Conservation (phyloP, 2,797 vertebrate species). For the Phataginus tetradactyla region DNA sequence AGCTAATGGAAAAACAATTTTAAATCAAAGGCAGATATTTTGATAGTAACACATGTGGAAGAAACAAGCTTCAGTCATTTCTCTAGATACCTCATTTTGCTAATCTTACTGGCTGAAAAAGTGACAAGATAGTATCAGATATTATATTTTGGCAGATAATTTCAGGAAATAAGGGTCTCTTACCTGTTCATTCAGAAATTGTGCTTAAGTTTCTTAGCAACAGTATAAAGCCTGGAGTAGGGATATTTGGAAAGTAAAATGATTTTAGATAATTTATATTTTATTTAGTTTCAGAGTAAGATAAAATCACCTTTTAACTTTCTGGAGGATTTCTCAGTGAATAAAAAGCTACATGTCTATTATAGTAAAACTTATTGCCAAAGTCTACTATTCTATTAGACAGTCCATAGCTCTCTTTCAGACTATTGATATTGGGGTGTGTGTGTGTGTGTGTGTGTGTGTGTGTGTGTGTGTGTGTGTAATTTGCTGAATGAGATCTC, state of each 20-base stretch:
- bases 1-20: conserved; percentile 78
- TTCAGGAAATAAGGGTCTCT: conserved; percentile 61
- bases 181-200: conserved; percentile 60
- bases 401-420: not conserved
- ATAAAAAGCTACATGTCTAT: not conserved
- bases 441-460: too few relatives aligned
- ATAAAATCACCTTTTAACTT: conserved; percentile 30
- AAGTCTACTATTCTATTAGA: conserved; percentile 16
- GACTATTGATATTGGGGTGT: not conserved
- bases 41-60: conserved; percentile 61
- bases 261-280: conserved; percentile 44
- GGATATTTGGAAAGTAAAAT: conserved; percentile 55
- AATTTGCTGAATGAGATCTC: not conserved
- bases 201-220: conserved; percentile 69
- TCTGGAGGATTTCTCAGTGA: conserved; percentile 41
- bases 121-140: conserved; percentile 49
- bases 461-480: too few relatives aligned
- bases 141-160: conserved; percentile 51
- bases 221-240: conserved; percentile 33
- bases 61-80: conserved; percentile 72
- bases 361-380: conserved; percentile 42
- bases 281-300: conserved; percentile 52
- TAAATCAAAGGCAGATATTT: conserved; percentile 69
- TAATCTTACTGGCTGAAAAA: conserved; percentile 74
- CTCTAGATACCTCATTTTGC: conserved; percentile 59